Conservation (phyloP, 2,113 vertebrate genomes). For the Oryzias celebensis region DNA sequence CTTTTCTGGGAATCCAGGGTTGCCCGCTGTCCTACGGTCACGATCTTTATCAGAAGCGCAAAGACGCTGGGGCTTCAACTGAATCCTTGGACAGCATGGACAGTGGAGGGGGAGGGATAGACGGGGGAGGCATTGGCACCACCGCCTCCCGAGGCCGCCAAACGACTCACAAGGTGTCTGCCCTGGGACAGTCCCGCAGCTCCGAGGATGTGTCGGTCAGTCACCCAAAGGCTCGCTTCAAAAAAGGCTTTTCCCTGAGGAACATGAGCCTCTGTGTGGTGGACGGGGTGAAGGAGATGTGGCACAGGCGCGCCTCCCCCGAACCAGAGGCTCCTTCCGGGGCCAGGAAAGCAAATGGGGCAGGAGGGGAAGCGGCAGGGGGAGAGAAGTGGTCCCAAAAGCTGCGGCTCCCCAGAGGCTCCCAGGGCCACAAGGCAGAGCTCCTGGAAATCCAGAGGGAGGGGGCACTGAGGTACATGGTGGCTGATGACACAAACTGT, state of each 20-base stretch:
- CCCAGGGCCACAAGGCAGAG: constrained; percentile 86
- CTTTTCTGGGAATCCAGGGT: constrained; percentile 87
- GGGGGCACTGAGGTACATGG: constrained; percentile 92
- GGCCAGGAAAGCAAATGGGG: constrained; percentile 53
- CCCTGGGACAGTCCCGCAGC: constrained; percentile 90
- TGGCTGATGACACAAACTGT: constrained; percentile 90
- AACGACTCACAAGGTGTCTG: constrained; percentile 78
- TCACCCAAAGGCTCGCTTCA: constrained; percentile 85
- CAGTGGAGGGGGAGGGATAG: constrained; percentile 70
- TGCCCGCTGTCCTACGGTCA: constrained; percentile 83
- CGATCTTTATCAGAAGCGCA: constrained; percentile 78
- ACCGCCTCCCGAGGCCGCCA: constrained; percentile 57
- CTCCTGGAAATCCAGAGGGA: constrained; percentile 94
- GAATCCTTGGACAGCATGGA: constrained; percentile 89
- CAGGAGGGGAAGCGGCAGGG: constrained; percentile 42
- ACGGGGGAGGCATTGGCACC: constrained; percentile 40
- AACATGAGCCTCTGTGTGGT: constrained; percentile 98
- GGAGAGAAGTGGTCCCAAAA: constrained; percentile 82
- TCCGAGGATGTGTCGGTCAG: constrained; percentile 89
- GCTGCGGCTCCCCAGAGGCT: constrained; percentile 69
- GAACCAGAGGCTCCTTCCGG: constrained; percentile 77
- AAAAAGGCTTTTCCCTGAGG: constrained; percentile 94
- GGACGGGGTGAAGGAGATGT: constrained; percentile 95
- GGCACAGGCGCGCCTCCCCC: constrained; percentile 88
- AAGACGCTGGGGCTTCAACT: constrained; percentile 83